A percentile compares a stretch with the other conserved stretches of the same genome.
phyloP scores from a whole-genome alignment of 2,888 invertebrate species.

The Machimus rusticus region DNA sequence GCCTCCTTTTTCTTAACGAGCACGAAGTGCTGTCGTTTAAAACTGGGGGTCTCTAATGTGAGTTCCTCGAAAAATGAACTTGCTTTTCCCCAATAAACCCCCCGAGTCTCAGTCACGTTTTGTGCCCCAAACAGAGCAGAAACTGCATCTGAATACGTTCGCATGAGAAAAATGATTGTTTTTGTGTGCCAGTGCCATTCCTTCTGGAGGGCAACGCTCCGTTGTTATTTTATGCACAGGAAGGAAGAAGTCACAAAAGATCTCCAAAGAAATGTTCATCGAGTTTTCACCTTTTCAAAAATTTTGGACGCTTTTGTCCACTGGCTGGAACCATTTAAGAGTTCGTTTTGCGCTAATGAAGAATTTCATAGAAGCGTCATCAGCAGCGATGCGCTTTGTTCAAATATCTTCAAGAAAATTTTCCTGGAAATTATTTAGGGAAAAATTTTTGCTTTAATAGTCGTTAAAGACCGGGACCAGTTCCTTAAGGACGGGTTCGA shows the following conservation, averaged over 20 bases:
- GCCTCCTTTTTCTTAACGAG: background rate
- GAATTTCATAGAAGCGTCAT: background rate
- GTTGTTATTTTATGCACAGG: background rate
- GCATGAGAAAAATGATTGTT: background rate
- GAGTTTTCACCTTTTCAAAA: background rate
- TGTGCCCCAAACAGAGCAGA: background rate
- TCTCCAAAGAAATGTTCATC: background rate
- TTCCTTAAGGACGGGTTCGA: background rate
- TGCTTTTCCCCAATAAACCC: background rate
- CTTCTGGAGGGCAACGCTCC: background rate
- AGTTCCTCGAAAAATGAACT: background rate
- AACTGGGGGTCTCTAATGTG: background rate
- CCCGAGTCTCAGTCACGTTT: background rate
- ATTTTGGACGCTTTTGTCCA: background rate
- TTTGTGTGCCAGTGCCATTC: background rate
- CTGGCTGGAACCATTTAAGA: background rate
- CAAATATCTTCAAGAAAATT: background rate
- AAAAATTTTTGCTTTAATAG: background rate
- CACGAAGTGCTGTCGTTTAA: background rate
- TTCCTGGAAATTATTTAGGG: background rate
- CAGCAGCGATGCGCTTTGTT: background rate
- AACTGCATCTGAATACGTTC: background rate
- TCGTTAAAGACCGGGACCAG: background rate
- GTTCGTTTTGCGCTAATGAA: background rate
- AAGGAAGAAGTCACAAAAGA: background rate